Evolutionary conservation across 1,140 invertebrate species (phyloP), one percentile per base, ranked within the genome.

Genomic region (Hyles euphorbiae): DNA sequence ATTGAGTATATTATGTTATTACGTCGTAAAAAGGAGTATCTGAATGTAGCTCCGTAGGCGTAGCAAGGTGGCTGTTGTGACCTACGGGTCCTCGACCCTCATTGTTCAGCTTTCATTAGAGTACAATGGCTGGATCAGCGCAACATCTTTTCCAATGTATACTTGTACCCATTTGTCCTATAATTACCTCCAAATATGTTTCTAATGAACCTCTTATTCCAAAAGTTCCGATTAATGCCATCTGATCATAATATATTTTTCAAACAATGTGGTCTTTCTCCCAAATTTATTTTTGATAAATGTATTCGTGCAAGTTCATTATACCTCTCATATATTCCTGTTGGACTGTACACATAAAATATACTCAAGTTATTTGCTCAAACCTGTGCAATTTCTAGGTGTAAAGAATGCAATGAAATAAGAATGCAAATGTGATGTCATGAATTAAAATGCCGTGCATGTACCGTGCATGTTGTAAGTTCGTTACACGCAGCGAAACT

Each of bases 81-180:
- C 82, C 80, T 72, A 66, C 67, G 72, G 81, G 79, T 84, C 81
- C 72, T 73, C 80, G 82, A 83, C 80, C 82, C 73, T 76, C 74
- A 81, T 85, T 83, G 80, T 83, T 81, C 77, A 73, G 67, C 69
- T 76, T 77, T 72, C 71, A 81, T 82, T 74, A 74, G 53, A 76
- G 79, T 74, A 75, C 81, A 78, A 82, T 74, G 75, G 64, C 69
- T 68, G 58, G 47, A 51, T 56, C 50, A 56, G 11, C 54, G 57
- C 51, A 48, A 40, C 56, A 49, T 54, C 36, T 40, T 40, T 5
- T 5, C 36, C 36, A 22, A 5, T 40, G 36, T 5, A 40, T 40
- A 8, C 36, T 40, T 40, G 36, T 40, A 8, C 8, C 5, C 5
- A 40, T 40, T 40, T 40, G 4, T 40, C 36, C 1, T 40, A 40